These are phyloP conservation scores for western clawed frog (Xenopus tropicalis) DNA, from an alignment of 2,113 vertebrate species.

Conservation along the genomic window UCB_Xtro_10.0 CM004447.2:41105001-41105500, in stretches of 20 bases:
- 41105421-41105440: conserved; percentile 3
- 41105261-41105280: conserved; percentile 3
- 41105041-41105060: too few relatives aligned
- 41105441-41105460: conserved; percentile 10
- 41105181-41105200: too few relatives aligned
- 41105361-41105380: conserved; percentile 29
- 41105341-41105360: conserved; percentile 36
- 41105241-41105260: conserved; percentile 14
- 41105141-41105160: too few relatives aligned
- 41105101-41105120: too few relatives aligned
- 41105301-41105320: not conserved
- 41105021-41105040: too few relatives aligned
- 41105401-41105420: conserved; percentile 25
- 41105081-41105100: too few relatives aligned
- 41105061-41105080: too few relatives aligned
- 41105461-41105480: conserved; percentile 18
- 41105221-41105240: conserved; percentile 6
- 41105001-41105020: too few relatives aligned
- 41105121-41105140: too few relatives aligned
- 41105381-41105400: conserved; percentile 28
- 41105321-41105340: conserved; percentile 22
- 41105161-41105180: too few relatives aligned
- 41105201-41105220: too few relatives aligned
- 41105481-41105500: conserved; percentile 10
- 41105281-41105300: too few relatives aligned